Percentiles rank a stretch among this genome's conserved stretches.
These are phyloP conservation scores for Sylvilagus floridanus DNA, from an alignment of 2,797 vertebrate species.

Conservation along the genomic window DNA sequence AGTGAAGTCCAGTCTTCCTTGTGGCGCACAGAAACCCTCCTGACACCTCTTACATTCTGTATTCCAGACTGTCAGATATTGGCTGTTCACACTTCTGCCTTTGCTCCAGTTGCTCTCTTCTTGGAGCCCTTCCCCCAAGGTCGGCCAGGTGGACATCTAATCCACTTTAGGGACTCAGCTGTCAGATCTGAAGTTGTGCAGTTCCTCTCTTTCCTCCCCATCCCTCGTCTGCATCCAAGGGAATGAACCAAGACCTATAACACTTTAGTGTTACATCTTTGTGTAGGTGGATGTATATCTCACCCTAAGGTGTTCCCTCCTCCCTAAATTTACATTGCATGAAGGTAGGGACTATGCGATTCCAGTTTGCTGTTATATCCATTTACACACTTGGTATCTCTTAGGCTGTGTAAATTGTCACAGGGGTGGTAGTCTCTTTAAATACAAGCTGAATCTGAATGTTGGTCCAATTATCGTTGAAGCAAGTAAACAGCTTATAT, in stretches of 20 bases:
- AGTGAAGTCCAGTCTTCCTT: neutral
- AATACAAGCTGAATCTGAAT: neutral
- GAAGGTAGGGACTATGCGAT: neutral
- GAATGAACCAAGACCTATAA: neutral
- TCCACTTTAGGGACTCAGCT: conserved; percentile 68
- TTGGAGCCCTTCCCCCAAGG: conserved; percentile 56
- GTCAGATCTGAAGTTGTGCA: conserved; percentile 8
- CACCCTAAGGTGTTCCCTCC: neutral
- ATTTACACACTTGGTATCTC: conserved; percentile 55
- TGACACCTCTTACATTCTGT: conserved; percentile 1
- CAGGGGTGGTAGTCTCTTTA: conserved; percentile 30
- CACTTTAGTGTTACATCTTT: conserved; percentile 27
- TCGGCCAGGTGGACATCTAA: conserved; percentile 70
- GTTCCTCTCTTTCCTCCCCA: neutral
- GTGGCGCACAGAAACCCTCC: neutral
- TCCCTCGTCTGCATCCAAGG: neutral
- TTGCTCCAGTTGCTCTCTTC: conserved; percentile 7
- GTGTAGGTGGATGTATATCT: conserved; percentile 49
- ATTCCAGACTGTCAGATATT: neutral
- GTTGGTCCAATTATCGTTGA: conserved; percentile 8
- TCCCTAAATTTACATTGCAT: neutral
- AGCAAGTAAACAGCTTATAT: conserved; percentile 40
- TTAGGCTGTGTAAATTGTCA: neutral
- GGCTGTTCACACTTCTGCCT: neutral
- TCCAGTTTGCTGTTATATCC: conserved; percentile 32